phyloP scores from a whole-genome alignment of 2,888 invertebrate species.

The Lepidochitona cinerea region DNA sequence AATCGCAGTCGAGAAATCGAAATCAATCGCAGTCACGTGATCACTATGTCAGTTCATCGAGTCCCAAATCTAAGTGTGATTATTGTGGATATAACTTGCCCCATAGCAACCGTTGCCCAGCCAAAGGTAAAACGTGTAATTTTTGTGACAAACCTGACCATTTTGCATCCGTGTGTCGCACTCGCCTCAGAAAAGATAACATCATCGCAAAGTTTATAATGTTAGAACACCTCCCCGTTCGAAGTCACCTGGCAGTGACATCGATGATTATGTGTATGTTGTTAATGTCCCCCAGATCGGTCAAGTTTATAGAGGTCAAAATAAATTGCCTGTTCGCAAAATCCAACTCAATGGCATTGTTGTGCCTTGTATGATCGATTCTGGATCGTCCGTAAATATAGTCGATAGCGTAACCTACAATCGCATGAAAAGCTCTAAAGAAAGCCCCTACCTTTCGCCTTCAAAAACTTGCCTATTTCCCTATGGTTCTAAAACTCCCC shows the following conservation, averaged over 20 bases:
- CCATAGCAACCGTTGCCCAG: slow-evolving; percentile 10
- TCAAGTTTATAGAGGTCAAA: too few relatives aligned
- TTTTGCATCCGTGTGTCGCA: slow-evolving; percentile 1
- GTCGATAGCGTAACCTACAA: slow-evolving; percentile 6
- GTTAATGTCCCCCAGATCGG: too few relatives aligned
- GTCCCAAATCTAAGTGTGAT: too few relatives aligned
- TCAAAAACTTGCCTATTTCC: slow-evolving; percentile 6
- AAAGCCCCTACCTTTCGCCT: too few relatives aligned
- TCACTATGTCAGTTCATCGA: too few relatives aligned
- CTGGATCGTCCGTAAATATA: slow-evolving; percentile 11
- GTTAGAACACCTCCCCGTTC: too few relatives aligned
- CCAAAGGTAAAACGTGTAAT: slow-evolving; percentile 9
- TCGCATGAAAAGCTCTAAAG: neutral
- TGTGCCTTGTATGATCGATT: slow-evolving; percentile 3
- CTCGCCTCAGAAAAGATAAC: neutral
- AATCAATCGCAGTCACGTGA: too few relatives aligned
- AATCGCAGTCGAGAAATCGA: too few relatives aligned
- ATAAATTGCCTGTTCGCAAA: neutral
- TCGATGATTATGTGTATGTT: too few relatives aligned
- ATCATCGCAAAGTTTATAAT: neutral
- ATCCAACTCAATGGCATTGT: neutral
- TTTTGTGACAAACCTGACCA: neutral
- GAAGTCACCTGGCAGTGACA: too few relatives aligned
- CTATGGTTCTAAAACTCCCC: slow-evolving; percentile 2
- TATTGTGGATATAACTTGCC: neutral